These are phyloP conservation scores for Sphaerodactylus townsendi DNA, from an alignment of 2,113 vertebrate species.

Conservation along the genomic window DNA sequence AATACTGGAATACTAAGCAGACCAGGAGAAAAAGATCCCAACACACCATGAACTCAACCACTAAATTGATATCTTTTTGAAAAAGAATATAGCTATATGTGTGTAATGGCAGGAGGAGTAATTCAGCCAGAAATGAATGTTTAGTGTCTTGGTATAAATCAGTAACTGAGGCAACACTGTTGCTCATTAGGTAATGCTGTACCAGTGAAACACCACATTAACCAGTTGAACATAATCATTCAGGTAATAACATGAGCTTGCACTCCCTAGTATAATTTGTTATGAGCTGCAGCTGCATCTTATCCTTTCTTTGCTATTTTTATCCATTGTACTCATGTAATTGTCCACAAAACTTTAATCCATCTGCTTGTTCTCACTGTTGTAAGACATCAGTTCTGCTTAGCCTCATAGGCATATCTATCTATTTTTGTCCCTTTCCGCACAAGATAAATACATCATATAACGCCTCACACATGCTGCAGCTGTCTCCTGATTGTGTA, in stretches of 20 bases:
- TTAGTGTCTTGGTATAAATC: background rate
- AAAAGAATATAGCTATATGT: background rate
- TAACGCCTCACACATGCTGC: conserved; percentile 37
- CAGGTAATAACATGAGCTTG: conserved; percentile 19
- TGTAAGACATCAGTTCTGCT: conserved; percentile 16
- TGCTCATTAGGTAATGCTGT: conserved; percentile 16
- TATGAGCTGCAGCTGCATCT: conserved; percentile 15
- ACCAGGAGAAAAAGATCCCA: background rate
- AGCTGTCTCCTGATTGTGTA: conserved; percentile 49
- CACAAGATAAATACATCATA: conserved; percentile 39
- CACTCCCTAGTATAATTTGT: conserved; percentile 32
- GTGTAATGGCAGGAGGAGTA: background rate
- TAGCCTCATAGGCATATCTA: conserved; percentile 30
- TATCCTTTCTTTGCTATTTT: conserved; percentile 19
- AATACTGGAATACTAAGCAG: background rate
- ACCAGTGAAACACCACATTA: conserved; percentile 22
- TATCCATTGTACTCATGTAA: conserved; percentile 30
- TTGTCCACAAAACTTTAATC: conserved; percentile 45
- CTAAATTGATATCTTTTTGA: background rate
- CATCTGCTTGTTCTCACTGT: conserved; percentile 32
- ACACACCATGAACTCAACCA: background rate
- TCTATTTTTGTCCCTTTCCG: conserved; percentile 41
- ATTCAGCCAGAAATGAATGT: background rate
- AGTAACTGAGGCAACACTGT: background rate
- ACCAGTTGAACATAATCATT: background rate